phyloP scores from a whole-genome alignment of 2,888 invertebrate genomes.

The Taphrorychus bicolor region DNA sequence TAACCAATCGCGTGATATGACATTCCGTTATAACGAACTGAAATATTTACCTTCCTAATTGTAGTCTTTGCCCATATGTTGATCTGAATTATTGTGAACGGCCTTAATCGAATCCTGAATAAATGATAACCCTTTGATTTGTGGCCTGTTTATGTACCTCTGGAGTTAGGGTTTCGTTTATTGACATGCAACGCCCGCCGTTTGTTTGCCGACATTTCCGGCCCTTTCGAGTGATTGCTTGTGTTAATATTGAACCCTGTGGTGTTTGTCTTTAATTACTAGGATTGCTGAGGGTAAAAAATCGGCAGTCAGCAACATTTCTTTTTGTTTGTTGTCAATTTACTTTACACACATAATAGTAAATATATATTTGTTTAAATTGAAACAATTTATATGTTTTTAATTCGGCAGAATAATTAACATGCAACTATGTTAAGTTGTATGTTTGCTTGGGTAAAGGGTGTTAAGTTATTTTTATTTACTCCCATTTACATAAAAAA shows the following conservation, averaged over 20 bases:
- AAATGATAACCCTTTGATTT: constrained; percentile 54
- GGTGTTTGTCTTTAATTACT: constrained; percentile 14
- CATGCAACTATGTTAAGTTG: too few relatives aligned
- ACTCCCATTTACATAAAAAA: too few relatives aligned
- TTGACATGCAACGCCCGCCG: constrained; percentile 32
- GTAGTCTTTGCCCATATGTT: constrained; percentile 56
- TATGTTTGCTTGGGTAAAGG: too few relatives aligned
- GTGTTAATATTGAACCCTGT: constrained; percentile 29
- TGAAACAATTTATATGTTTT: too few relatives aligned
- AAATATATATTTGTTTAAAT: too few relatives aligned
- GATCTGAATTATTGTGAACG: constrained; percentile 56
- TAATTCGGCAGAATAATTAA: too few relatives aligned
- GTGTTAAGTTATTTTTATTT: too few relatives aligned
- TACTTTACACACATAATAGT: too few relatives aligned
- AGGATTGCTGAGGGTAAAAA: background rate
- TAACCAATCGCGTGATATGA: constrained; percentile 56
- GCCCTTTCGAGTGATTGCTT: constrained; percentile 18
- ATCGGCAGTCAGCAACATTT: background rate
- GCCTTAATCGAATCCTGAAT: constrained; percentile 55
- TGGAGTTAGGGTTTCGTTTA: constrained; percentile 14
- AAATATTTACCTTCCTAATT: constrained; percentile 57
- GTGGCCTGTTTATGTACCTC: constrained; percentile 44
- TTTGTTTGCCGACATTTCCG: constrained; percentile 9
- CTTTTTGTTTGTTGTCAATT: too few relatives aligned
- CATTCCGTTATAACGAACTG: constrained; percentile 54